Evolutionary conservation across 2,888 invertebrate species (phyloP).

Genomic region (Lycophotia porphyrea): DNA sequence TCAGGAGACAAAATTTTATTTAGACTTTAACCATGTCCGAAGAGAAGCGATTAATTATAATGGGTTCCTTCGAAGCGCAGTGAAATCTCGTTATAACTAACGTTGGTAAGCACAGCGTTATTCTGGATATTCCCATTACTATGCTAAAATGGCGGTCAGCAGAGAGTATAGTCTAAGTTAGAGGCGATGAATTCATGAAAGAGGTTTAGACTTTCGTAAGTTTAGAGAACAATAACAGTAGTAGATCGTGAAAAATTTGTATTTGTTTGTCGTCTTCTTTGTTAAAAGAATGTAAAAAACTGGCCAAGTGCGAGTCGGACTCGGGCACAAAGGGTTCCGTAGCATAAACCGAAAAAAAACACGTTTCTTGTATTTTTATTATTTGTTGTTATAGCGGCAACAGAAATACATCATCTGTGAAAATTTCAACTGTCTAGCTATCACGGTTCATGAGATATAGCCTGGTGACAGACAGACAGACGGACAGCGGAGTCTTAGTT

Average conservation of each 20-base stretch:
- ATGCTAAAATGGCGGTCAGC: conserved; percentile 77
- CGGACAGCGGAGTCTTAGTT: too few species aligned
- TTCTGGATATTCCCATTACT: conserved; percentile 77
- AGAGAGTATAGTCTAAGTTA: conserved; percentile 34
- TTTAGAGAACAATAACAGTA: not conserved
- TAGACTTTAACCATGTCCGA: conserved; percentile 34
- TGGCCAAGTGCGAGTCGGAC: too few species aligned
- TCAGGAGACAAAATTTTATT: conserved; percentile 40
- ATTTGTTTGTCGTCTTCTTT: not conserved
- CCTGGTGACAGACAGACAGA: too few species aligned
- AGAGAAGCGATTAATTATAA: conserved; percentile 69
- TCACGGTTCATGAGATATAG: too few species aligned
- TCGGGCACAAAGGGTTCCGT: too few species aligned
- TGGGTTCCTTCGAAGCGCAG: conserved; percentile 68
- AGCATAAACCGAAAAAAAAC: too few species aligned
- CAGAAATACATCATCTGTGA: too few species aligned
- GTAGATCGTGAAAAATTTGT: not conserved
- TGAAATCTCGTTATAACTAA: conserved; percentile 76
- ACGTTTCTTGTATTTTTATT: too few species aligned
- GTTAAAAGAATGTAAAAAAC: too few species aligned
- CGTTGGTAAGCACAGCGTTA: conserved; percentile 69
- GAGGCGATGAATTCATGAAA: not conserved
- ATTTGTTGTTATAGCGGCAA: too few species aligned
- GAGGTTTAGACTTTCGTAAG: not conserved
- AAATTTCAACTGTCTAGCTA: too few species aligned